Percentiles rank a stretch among this genome's conserved stretches.
phyloP scores from a whole-genome alignment of 2,888 invertebrate species.

The Eustalomyia histrio region DNA sequence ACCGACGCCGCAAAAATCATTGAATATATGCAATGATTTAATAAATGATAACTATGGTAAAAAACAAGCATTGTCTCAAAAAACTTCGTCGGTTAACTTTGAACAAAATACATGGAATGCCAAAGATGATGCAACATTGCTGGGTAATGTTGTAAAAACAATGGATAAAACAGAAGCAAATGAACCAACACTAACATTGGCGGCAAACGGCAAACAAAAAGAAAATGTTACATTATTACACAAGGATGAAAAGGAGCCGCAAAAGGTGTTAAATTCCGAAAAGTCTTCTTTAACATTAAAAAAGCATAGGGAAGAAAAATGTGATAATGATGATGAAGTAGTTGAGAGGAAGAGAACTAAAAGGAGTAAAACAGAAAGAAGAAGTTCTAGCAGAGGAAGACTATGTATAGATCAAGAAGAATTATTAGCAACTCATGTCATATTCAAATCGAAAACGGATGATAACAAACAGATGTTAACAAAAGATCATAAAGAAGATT shows the following conservation, averaged over 20 bases:
- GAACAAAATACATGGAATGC: conserved; percentile 47
- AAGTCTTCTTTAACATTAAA: conserved; percentile 48
- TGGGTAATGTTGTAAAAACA: conserved; percentile 44
- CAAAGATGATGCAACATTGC: conserved; percentile 40
- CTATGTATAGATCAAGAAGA: conserved; percentile 29
- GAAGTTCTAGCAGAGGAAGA: not conserved
- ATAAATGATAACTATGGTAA: conserved; percentile 61
- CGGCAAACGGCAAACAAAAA: conserved; percentile 35
- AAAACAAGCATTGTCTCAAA: conserved; percentile 9
- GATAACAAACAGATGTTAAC: not conserved
- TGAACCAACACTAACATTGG: conserved; percentile 44
- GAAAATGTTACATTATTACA: conserved; percentile 20
- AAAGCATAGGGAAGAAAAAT: conserved; percentile 43
- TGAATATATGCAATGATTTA: conserved; percentile 65
- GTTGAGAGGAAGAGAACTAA: not conserved
- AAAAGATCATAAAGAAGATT: not conserved
- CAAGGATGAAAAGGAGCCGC: conserved; percentile 58
- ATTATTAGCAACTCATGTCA: conserved; percentile 21
- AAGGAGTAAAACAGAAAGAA: not conserved
- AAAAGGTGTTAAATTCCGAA: conserved; percentile 29
- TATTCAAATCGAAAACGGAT: conserved; percentile 18
- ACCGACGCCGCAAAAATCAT: conserved; percentile 45
- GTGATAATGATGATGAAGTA: conserved; percentile 41
- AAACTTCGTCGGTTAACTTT: conserved; percentile 49
- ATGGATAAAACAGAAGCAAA: conserved; percentile 48